Evolutionary conservation across 2,888 invertebrate genomes (phyloP).

Genomic region (Drosophila conformis): DNA sequence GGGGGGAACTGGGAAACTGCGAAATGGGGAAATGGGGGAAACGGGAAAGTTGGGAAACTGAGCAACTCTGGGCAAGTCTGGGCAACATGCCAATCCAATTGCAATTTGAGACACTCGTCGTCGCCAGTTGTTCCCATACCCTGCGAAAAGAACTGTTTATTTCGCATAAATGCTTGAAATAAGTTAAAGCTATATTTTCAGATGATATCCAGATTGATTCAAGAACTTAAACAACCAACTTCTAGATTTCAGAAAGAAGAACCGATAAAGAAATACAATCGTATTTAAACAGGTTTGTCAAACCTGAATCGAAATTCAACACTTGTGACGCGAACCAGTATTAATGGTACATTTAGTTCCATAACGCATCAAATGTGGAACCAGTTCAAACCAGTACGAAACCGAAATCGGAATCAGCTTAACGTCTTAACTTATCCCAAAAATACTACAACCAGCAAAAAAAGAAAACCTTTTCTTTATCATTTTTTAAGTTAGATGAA

Average conservation of each 20-base stretch:
- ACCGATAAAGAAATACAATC: not conserved
- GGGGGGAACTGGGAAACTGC: not conserved
- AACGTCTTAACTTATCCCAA: not conserved
- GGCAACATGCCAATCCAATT: conserved; percentile 70
- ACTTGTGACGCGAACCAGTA: not conserved
- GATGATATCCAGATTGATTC: not conserved
- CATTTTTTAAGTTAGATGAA: not conserved
- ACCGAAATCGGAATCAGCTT: not conserved
- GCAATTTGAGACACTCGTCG: conserved; percentile 45
- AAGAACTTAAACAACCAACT: not conserved
- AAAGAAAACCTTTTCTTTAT: not conserved
- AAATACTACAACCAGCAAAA: not conserved
- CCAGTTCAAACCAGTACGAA: not conserved
- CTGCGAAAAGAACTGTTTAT: not conserved
- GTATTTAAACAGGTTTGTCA: not conserved
- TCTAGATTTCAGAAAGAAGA: fast-evolving
- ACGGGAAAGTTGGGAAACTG: no score
- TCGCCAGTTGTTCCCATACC: conserved; percentile 3
- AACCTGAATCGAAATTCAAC: not conserved
- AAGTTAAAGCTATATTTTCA: not conserved
- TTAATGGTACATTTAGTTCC: not conserved
- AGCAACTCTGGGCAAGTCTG: conserved; percentile 11
- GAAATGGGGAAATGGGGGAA: not conserved
- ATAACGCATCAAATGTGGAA: not conserved
- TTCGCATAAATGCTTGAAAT: not conserved